Base-by-base conservation (phyloP, 2,113 vertebrate species). In the Cavia porcellus region DNA sequence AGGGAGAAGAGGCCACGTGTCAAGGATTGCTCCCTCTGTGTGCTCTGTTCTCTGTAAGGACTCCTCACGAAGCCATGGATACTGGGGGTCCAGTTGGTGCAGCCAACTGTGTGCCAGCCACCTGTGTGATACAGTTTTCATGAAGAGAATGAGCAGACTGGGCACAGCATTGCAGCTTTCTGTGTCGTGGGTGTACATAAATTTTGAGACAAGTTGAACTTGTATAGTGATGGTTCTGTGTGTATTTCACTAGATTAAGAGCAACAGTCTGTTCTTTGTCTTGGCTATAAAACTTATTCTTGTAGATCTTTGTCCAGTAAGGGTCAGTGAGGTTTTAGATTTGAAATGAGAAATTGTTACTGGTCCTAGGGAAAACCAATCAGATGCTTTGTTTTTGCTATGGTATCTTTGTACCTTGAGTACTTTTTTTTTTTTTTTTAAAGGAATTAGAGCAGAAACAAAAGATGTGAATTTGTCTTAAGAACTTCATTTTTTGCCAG, bases 241-340 rank as follows among this genome's bases (percentile, higher is more conserved):
- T 94, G 35, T 74, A 82, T 96, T 94, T 96, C 77, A 85, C 11
- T 87, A 52, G 79, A 95, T 75, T 86, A 87, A 97, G 92, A 80
- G 84, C 70, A 93, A 82, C 74, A 52, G 30, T 89, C 92, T 93
- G 38, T 80, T 47, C 30, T 97, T 92, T 90, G 85, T 96, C 62
- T 97, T 93, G 52, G n/a, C 52, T 91, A 42, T 82, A 70, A 89
- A 95, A 95, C 74, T 83, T 42, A 86, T 32, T 90, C 59, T 77
- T 87, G 62, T 93, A 52, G 92, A 14, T 89, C 95, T 97, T 92
- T 97, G 93, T 94, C 97, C 95, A 93, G 92, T 93, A 97, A 96
- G 86, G 90, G 94, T 95, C 97, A 95, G 95, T 98, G 74, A 90
- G 52, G 38, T 20, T 24, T 66, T 97, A 96, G 90, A n/a, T 38